phyloP scores from a whole-genome alignment of 2,888 invertebrate genomes.

The Nineta flava region DNA sequence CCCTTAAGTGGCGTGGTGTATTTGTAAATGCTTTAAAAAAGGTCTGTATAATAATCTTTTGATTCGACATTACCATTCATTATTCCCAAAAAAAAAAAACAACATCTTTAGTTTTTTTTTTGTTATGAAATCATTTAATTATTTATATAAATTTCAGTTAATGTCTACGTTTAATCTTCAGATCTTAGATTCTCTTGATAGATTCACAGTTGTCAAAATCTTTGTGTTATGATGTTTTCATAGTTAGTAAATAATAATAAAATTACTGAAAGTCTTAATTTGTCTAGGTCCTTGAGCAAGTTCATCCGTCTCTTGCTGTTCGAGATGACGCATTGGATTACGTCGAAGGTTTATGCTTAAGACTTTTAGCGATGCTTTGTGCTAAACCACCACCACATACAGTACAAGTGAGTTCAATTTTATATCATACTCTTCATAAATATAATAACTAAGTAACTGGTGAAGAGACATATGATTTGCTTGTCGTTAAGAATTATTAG shows the following conservation, averaged over 20 bases:
- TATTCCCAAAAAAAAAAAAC: conserved; percentile 1
- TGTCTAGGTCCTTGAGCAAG: conserved; percentile 71
- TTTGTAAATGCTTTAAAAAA: conserved; percentile 75
- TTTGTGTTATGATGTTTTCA: not conserved
- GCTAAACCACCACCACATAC: conserved; percentile 71
- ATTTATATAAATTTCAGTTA: too few species aligned
- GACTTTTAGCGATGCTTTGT: conserved; percentile 76
- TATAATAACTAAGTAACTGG: not conserved
- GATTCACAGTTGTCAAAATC: not conserved
- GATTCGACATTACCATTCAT: conserved; percentile 4
- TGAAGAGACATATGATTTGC: not conserved
- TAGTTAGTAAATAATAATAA: not conserved
- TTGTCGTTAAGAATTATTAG: too few species aligned
- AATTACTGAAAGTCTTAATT: not conserved
- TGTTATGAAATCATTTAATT: not conserved
- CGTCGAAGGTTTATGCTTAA: conserved; percentile 80
- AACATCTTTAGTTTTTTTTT: not conserved
- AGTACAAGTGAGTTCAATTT: conserved; percentile 37
- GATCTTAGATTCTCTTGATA: not conserved
- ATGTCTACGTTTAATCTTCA: too few species aligned
- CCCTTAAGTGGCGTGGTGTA: conserved; percentile 82
- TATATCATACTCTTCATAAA: not conserved
- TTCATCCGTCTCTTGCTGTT: conserved; percentile 72
- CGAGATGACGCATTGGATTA: conserved; percentile 82
- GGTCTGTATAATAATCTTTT: conserved; percentile 34